These are phyloP conservation scores for Nannoperca obscura DNA, from an alignment of 2,797 vertebrate genomes.

Conservation along the genomic window DNA sequence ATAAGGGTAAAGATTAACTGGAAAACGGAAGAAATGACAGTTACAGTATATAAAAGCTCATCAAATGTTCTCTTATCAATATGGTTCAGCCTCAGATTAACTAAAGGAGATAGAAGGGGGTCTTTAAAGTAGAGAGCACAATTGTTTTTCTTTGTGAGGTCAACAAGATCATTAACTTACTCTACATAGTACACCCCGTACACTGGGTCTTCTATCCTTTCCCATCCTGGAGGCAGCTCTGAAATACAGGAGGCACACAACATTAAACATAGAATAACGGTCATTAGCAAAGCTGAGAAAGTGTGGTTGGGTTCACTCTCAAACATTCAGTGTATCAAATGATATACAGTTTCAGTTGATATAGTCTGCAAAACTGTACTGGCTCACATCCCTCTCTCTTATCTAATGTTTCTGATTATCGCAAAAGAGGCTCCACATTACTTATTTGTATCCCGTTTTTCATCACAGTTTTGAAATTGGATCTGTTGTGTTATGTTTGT, in stretches of 20 bases:
- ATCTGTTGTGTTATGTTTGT: not conserved
- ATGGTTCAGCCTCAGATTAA: not conserved
- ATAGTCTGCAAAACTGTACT: not conserved
- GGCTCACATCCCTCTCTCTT: not conserved
- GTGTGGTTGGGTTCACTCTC: not conserved
- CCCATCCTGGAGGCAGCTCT: constrained; percentile 99
- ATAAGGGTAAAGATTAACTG: constrained; percentile 26
- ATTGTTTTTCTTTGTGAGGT: constrained; percentile 19
- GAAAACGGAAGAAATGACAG: not conserved
- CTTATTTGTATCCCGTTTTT: not conserved
- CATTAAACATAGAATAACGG: constrained; percentile 20
- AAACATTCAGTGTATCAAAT: not conserved
- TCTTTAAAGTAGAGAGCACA: constrained; percentile 7
- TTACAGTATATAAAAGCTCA: not conserved
- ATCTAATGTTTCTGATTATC: not conserved
- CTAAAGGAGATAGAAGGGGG: not conserved
- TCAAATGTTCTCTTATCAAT: not conserved
- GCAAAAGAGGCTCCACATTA: not conserved
- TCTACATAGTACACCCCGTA: constrained; percentile 99
- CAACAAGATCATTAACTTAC: constrained; percentile 86
- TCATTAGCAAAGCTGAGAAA: constrained; percentile 1
- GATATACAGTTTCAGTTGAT: not conserved
- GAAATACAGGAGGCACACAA: constrained; percentile 74
- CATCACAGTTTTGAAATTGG: not conserved
- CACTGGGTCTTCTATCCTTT: constrained; percentile 98